These are phyloP conservation scores for Mongoloraphidia duomilia DNA, from an alignment of 2,888 invertebrate species.

Conservation along the genomic window DNA sequence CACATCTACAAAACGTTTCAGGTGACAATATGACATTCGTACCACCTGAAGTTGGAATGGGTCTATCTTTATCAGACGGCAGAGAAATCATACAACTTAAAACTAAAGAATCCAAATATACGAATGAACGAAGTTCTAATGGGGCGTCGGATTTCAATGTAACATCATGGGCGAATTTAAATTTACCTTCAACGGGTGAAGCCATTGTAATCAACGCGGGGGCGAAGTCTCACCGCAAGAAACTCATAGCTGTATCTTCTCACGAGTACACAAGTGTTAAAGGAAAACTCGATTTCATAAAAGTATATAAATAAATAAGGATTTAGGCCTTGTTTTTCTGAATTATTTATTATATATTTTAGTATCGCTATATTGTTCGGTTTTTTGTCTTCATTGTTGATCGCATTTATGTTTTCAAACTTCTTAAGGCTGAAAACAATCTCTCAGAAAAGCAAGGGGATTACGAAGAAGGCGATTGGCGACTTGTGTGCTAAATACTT, in stretches of 20 bases:
- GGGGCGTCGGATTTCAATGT: constrained; percentile 11
- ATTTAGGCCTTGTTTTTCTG: not conserved
- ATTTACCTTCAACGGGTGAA: constrained; percentile 24
- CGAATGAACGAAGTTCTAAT: not conserved
- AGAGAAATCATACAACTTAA: not conserved
- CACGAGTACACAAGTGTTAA: constrained; percentile 23
- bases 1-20: too few species aligned
- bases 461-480: not conserved
- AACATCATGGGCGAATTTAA: constrained; percentile 19
- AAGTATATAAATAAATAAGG: constrained; percentile 22
- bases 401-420: too few species aligned
- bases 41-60: not conserved
- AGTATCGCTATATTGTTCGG: too few species aligned
- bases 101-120: not conserved
- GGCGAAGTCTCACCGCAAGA: constrained; percentile 17
- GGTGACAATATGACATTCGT: constrained; percentile 1
- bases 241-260: constrained; percentile 27
- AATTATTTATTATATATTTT: too few species aligned
- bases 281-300: constrained; percentile 26
- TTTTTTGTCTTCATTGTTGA: too few species aligned
- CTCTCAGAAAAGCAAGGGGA: not conserved
- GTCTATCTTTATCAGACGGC: constrained; percentile 1
- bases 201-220: constrained; percentile 25
- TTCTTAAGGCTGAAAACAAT: too few species aligned
- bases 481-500: too few species aligned